These are phyloP conservation scores for Flabesymbios commensalis DNA, from an alignment of 2,888 invertebrate genomes.

Conservation along the genomic window DNA sequence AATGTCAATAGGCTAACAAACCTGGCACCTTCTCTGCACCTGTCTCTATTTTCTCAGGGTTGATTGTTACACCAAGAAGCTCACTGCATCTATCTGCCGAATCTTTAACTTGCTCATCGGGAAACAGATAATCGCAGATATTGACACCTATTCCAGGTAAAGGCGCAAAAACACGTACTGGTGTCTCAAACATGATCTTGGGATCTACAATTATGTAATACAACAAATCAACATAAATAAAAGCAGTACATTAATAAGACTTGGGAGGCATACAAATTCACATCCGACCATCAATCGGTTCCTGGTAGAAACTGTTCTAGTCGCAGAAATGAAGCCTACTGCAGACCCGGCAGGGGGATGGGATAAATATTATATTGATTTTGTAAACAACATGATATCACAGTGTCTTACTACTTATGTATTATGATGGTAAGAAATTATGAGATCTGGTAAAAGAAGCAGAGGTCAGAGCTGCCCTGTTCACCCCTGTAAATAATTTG, in stretches of 20 bases:
- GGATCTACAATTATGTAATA: no score
- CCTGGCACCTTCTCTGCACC: neutral
- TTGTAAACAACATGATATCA: no score
- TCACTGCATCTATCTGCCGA: conserved; percentile 80
- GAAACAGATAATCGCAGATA: conserved; percentile 88
- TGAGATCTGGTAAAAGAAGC: no score
- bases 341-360: no score
- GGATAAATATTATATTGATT: no score
- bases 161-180: conserved; percentile 80
- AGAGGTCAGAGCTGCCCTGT: no score
- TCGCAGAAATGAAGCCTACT: no score
- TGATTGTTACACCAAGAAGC: conserved; percentile 66
- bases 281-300: no score
- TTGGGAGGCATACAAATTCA: neutral
- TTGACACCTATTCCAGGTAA: conserved; percentile 70
- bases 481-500: no score
- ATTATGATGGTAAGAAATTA: no score
- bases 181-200: conserved; percentile 85
- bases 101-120: conserved; percentile 84
- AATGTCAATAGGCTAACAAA: neutral
- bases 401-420: no score
- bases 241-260: neutral
- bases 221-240: conserved; percentile 5
- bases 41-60: neutral
- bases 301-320: no score